Conservation (phyloP, 2,888 invertebrate genomes). For the Drosophila kuntzei region DNA sequence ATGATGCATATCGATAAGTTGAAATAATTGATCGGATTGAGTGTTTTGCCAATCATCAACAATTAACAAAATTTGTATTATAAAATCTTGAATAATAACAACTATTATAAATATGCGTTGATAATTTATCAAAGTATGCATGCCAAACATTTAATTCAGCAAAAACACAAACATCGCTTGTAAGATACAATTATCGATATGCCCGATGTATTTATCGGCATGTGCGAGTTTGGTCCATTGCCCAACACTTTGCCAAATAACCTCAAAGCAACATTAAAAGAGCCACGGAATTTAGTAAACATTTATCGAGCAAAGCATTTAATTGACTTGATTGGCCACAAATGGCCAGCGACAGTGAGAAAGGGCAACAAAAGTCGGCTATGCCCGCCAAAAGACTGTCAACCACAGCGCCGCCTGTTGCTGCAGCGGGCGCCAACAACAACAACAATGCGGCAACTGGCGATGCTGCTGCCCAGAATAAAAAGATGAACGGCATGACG, state of each 20-base stretch:
- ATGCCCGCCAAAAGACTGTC: slow-evolving; percentile 66
- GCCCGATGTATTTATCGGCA: slow-evolving; percentile 20
- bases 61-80: background rate
- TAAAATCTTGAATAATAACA: background rate
- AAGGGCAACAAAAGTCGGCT: slow-evolving; percentile 5
- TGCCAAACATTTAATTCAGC: background rate
- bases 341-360: slow-evolving; percentile 40
- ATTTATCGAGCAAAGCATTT: slow-evolving; percentile 6
- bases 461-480: slow-evolving; percentile 17
- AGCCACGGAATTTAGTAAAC: slow-evolving; percentile 18
- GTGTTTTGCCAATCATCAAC: background rate
- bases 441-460: slow-evolving; percentile 21
- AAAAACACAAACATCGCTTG: background rate
- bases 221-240: slow-evolving; percentile 28
- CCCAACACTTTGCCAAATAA: slow-evolving; percentile 37
- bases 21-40: too few species aligned
- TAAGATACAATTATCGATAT: slow-evolving; percentile 9
- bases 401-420: slow-evolving; percentile 38
- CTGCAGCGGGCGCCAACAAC: slow-evolving; percentile 28
- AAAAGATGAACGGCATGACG: slow-evolving; percentile 50
- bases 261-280: slow-evolving; percentile 37
- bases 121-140: background rate
- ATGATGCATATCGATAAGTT: too few species aligned
- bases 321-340: slow-evolving; percentile 13
- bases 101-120: background rate